Conservation (phyloP, 2,797 vertebrate species). For the Hylomyscus alleni region DNA sequence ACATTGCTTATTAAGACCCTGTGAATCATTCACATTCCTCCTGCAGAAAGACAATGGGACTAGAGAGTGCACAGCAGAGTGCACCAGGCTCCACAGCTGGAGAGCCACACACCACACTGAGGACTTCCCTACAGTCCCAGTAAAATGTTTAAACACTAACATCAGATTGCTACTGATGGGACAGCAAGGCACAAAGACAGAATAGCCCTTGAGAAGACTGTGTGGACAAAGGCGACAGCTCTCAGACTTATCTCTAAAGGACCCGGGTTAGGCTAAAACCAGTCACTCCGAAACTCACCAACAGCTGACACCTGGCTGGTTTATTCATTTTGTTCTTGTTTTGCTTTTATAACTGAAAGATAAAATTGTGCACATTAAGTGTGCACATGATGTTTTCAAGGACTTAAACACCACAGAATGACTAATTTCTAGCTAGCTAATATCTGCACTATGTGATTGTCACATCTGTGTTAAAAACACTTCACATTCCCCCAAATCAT, state of each 20-base stretch:
- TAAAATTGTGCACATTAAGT: not conserved
- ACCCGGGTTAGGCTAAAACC: not conserved
- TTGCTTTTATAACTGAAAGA: not conserved
- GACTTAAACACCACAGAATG: not conserved
- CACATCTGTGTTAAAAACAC: not conserved
- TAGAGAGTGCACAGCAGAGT: not conserved
- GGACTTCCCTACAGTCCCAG: fast-evolving
- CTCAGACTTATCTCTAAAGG: too few species aligned
- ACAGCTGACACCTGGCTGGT: fast-evolving
- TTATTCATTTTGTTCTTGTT: not conserved
- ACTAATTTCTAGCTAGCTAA: too few species aligned
- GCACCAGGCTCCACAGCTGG: not conserved
- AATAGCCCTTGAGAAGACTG: not conserved
- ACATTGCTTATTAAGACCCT: not conserved
- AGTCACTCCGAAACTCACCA: not conserved
- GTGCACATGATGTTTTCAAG: not conserved
- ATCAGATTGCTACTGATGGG: not conserved
- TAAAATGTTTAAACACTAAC: not conserved
- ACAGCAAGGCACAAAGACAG: not conserved
- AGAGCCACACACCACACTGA: fast-evolving
- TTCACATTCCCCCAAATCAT: not conserved
- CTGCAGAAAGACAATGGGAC: fast-evolving
- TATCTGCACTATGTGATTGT: not conserved
- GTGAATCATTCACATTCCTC: not conserved
- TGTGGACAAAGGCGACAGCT: not conserved